phyloP scores from a whole-genome alignment of 1,140 invertebrate species.

The Forficula auricularia region DNA sequence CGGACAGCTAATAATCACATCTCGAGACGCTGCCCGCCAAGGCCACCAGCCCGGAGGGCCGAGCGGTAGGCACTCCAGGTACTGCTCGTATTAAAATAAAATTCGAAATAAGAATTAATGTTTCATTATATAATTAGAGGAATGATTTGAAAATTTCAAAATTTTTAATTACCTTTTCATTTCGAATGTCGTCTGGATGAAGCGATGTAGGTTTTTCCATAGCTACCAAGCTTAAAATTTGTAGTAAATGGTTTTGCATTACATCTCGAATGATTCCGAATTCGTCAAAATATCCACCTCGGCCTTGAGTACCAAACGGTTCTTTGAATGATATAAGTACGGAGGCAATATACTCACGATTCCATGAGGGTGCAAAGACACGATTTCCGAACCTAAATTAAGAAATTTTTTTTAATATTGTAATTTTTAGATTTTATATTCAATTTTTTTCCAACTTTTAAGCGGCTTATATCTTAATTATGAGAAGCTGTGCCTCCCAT shows the following conservation, averaged over 20 bases:
- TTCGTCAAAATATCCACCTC: constrained; percentile 96
- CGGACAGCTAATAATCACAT: too few relatives aligned
- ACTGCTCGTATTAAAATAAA: too few relatives aligned
- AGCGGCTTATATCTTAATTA: too few relatives aligned
- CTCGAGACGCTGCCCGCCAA: too few relatives aligned
- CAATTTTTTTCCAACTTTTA: too few relatives aligned
- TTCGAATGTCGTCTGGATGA: constrained; percentile 90
- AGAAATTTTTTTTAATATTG: not conserved
- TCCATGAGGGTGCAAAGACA: constrained; percentile 80
- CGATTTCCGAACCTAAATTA: constrained; percentile 70
- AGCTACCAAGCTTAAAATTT: constrained; percentile 90
- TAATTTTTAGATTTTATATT: too few relatives aligned
- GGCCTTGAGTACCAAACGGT: constrained; percentile 93
- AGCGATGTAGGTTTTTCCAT: constrained; percentile 96
- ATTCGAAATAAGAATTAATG: too few relatives aligned
- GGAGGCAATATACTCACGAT: constrained; percentile 85
- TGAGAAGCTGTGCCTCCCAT: too few relatives aligned
- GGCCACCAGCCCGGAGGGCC: too few relatives aligned
- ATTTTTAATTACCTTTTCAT: constrained; percentile 76
- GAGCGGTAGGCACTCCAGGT: too few relatives aligned
- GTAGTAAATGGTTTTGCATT: constrained; percentile 98
- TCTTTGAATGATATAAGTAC: constrained; percentile 97
- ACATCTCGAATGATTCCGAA: constrained; percentile 97
- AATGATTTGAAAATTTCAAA: too few relatives aligned
- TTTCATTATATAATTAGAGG: too few relatives aligned